These are phyloP conservation scores for Gasterosteus nipponicus DNA, from an alignment of 2,113 vertebrate genomes.

Conservation along the genomic window DNA sequence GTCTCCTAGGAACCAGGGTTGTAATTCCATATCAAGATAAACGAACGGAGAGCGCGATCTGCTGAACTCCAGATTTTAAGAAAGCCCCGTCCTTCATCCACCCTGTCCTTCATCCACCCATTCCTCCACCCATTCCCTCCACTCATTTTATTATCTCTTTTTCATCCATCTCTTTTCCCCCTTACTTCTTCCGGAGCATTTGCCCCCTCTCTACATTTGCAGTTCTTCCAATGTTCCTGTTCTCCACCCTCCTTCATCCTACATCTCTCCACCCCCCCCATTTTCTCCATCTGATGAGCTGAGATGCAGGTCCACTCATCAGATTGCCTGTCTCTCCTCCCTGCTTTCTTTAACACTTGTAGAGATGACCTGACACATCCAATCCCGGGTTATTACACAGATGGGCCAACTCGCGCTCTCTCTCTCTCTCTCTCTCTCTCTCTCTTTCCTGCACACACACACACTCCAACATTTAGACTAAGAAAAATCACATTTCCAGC, in stretches of 20 bases:
- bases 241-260: constrained; percentile 13
- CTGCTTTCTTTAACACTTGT: constrained; percentile 82
- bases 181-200: neutral
- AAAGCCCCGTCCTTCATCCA: neutral
- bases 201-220: neutral
- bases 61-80: neutral
- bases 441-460: neutral
- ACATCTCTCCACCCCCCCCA: constrained; percentile 8
- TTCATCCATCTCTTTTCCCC: neutral
- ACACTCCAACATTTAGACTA: constrained; percentile 41
- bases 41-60: neutral
- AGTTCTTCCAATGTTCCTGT: constrained; percentile 14
- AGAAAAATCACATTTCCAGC: constrained; percentile 40
- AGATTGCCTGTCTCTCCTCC: constrained; percentile 71
- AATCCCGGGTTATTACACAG: constrained; percentile 83
- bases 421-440: neutral
- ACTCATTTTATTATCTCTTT: neutral
- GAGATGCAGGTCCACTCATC: constrained; percentile 58
- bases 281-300: constrained; percentile 40
- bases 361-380: constrained; percentile 85
- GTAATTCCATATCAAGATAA: neutral
- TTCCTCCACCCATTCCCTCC: neutral
- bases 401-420: constrained; percentile 68
- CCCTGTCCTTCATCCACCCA: neutral
- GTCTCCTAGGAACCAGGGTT: neutral